Conservation (phyloP, 1,140 invertebrate species). For the Lycorma delicatula region DNA sequence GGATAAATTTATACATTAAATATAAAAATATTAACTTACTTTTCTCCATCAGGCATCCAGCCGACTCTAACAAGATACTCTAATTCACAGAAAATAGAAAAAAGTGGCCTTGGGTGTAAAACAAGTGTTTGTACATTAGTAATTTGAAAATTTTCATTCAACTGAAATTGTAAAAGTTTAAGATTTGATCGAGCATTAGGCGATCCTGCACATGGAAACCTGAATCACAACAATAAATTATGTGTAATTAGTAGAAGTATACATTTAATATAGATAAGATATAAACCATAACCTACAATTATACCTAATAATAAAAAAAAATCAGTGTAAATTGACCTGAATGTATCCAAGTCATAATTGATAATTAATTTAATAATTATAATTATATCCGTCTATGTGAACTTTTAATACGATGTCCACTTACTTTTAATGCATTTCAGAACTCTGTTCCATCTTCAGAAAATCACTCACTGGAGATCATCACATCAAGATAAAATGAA, state of each 20-base stretch:
- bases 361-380: no score
- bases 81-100: slow-evolving; percentile 76
- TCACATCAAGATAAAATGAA: no score
- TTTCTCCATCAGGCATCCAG: slow-evolving; percentile 82
- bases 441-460: no score
- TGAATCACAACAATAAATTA: slow-evolving; percentile 28
- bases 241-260: neutral
- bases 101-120: slow-evolving; percentile 48
- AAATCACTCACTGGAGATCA: no score
- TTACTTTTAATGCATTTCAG: no score
- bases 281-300: neutral
- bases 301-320: neutral
- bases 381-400: no score
- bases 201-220: slow-evolving; percentile 86
- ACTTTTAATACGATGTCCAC: no score
- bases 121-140: slow-evolving; percentile 57
- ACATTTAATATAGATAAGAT: neutral
- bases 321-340: no score
- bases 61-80: slow-evolving; percentile 91
- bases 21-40: slow-evolving; percentile 54
- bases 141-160: slow-evolving; percentile 56
- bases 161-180: slow-evolving; percentile 77
- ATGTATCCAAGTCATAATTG: no score
- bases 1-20: no score
- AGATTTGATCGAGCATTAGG: slow-evolving; percentile 82